Conservation (phyloP, 2,113 vertebrate species). For the Rafetus swinhoei region DNA sequence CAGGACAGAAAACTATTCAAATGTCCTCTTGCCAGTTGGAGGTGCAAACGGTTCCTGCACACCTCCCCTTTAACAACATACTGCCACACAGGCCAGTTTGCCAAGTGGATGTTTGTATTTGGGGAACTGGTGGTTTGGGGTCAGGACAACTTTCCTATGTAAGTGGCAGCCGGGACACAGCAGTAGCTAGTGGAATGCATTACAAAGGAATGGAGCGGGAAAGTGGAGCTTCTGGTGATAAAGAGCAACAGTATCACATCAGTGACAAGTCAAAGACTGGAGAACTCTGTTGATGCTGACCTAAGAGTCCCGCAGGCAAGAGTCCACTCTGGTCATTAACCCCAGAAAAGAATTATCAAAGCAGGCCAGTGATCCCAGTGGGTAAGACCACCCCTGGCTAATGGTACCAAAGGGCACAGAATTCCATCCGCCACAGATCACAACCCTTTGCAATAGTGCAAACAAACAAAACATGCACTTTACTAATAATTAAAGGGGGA, state of each 20-base stretch:
- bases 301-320: not conserved
- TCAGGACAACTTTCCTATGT: not conserved
- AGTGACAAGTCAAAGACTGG: not conserved
- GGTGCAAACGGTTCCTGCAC: not conserved
- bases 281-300: not conserved
- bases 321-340: not conserved
- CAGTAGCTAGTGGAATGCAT: fast-evolving
- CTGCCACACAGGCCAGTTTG: not conserved
- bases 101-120: not conserved
- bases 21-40: not conserved
- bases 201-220: not conserved
- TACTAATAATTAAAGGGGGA: constrained; percentile 44
- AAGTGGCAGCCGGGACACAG: not conserved
- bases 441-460: not conserved
- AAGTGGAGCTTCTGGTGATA: not conserved
- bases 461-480: not conserved
- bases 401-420: not conserved
- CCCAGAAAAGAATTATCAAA: not conserved
- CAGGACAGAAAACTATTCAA: not conserved
- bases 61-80: not conserved
- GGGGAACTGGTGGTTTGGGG: not conserved
- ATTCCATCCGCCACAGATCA: fast-evolving
- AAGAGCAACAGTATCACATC: not conserved
- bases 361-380: fast-evolving
- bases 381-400: fast-evolving